Conservation (phyloP, 1,140 invertebrate genomes). For the Cydia splendana region DNA sequence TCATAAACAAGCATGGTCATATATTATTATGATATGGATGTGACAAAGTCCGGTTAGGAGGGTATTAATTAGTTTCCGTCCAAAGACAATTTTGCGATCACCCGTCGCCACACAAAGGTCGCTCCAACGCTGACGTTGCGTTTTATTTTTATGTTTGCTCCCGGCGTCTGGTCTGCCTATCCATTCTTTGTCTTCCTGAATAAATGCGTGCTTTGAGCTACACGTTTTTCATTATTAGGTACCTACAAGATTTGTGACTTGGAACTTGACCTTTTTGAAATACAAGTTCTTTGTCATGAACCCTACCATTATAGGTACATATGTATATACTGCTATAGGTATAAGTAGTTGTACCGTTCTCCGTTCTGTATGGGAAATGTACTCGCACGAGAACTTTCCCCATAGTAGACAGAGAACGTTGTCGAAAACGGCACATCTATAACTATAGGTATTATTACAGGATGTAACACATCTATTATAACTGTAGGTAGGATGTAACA, state of each 20-base stretch:
- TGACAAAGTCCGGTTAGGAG: constrained; percentile 45
- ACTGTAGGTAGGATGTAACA: too few relatives aligned
- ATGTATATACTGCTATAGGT: too few relatives aligned
- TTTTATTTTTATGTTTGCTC: constrained; percentile 65
- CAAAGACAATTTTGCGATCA: constrained; percentile 57
- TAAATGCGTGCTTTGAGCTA: constrained; percentile 57
- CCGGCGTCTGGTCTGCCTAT: constrained; percentile 51
- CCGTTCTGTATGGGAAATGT: too few relatives aligned
- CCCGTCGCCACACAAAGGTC: constrained; percentile 58
- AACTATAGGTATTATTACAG: too few relatives aligned
- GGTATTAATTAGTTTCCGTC: constrained; percentile 73
- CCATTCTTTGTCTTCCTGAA: constrained; percentile 63
- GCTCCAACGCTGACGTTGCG: constrained; percentile 60
- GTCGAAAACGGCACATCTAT: too few relatives aligned
- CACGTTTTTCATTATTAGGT: constrained; percentile 59
- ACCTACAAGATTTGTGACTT: constrained; percentile 42
- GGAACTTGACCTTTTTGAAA: constrained; percentile 40
- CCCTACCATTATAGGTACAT: too few relatives aligned
- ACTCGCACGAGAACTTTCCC: too few relatives aligned
- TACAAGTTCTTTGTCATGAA: not conserved
- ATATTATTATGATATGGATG: constrained; percentile 51
- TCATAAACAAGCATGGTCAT: constrained; percentile 45
- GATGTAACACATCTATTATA: too few relatives aligned
- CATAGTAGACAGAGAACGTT: too few relatives aligned
- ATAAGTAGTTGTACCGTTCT: too few relatives aligned